Percentiles rank a stretch among this genome's conserved stretches.
Evolutionary conservation across 1,140 invertebrate genomes (phyloP).

Genomic region (Temnothorax curvispinosus): DNA sequence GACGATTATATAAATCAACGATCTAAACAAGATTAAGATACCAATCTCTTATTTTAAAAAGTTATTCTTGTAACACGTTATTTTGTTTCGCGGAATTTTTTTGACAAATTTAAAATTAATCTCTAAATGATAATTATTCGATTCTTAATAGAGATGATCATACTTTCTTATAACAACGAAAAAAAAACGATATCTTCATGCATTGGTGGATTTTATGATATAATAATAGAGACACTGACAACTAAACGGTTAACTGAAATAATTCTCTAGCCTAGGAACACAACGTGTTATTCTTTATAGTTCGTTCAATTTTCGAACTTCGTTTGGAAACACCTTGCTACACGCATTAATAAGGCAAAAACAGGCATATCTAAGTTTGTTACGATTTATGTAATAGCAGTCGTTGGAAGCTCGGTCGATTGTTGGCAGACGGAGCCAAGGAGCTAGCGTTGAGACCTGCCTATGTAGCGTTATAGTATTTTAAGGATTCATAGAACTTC

Average conservation of each 20-base stretch:
- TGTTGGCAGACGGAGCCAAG: neutral
- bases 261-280: neutral
- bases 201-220: neutral
- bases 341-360: conserved; percentile 26
- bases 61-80: neutral
- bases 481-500: conserved; percentile 43
- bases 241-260: neutral
- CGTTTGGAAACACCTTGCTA: neutral
- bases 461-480: conserved; percentile 38
- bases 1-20: neutral
- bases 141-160: neutral
- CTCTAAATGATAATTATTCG: neutral
- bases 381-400: conserved; percentile 43
- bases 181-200: neutral
- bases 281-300: neutral
- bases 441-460: conserved; percentile 33
- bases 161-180: neutral
- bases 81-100: neutral
- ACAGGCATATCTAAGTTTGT: conserved; percentile 32
- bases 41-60: neutral
- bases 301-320: conserved; percentile 31
- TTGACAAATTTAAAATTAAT: neutral
- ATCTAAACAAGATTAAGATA: neutral
- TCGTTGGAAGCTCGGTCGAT: neutral
- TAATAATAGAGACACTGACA: neutral